Percentiles rank a stretch among this genome's conserved stretches.
Conservation (phyloP, 2,113 vertebrate genomes). For the Camarhynchus parvulus region DNA sequence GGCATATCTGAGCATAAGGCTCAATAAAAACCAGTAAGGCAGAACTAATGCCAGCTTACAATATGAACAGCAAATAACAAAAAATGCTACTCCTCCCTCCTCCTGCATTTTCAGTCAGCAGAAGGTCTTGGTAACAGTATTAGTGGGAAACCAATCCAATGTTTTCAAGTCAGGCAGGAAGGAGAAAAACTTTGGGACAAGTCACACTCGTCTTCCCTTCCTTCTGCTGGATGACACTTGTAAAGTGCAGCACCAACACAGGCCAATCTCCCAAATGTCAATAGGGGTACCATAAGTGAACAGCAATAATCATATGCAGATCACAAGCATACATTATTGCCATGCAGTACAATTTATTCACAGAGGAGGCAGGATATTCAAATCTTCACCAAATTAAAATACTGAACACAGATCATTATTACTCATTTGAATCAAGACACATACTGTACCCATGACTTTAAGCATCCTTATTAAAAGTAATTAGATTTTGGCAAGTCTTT, state of each 20-base stretch:
- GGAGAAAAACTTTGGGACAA: neutral
- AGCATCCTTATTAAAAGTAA: constrained; percentile 33
- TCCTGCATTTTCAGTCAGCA: neutral
- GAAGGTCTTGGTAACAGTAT: neutral
- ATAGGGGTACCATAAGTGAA: neutral
- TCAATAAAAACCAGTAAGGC: neutral
- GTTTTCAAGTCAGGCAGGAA: neutral
- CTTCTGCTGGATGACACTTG: neutral
- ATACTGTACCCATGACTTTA: neutral
- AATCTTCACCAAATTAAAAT: constrained; percentile 25
- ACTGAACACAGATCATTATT: constrained; percentile 12
- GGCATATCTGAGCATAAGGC: neutral
- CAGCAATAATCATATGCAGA: neutral
- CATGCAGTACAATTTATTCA: neutral
- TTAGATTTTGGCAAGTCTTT: constrained; percentile 35
- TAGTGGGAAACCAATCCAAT: neutral
- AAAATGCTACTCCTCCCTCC: neutral
- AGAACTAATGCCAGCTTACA: neutral
- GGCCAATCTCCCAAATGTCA: neutral
- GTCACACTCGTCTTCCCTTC: neutral
- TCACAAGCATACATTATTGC: neutral
- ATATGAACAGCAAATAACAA: neutral
- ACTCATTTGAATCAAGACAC: constrained; percentile 40
- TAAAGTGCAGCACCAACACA: neutral
- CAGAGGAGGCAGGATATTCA: neutral